Conservation (phyloP, 2,797 vertebrate species). For the Acanthis flammea region DNA sequence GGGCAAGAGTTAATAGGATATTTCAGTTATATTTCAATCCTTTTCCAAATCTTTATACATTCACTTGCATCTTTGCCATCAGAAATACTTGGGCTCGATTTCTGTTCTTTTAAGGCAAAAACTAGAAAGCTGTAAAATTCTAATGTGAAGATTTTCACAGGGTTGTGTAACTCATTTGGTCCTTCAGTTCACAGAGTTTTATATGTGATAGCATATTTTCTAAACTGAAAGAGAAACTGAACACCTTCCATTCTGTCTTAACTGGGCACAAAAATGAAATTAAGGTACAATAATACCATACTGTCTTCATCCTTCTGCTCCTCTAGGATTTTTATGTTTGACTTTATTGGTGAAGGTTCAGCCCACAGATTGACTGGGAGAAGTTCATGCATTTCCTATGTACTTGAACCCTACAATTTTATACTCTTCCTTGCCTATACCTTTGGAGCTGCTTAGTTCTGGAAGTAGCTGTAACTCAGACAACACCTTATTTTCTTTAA, state of each 20-base stretch:
- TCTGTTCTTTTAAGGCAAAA: constrained; percentile 20
- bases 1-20: constrained; percentile 75
- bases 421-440: neutral
- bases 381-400: neutral
- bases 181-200: neutral
- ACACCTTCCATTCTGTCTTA: neutral
- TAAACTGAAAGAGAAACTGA: neutral
- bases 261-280: neutral
- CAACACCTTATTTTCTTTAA: neutral
- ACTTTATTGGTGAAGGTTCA: neutral
- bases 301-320: neutral
- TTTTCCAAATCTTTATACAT: constrained; percentile 63
- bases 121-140: constrained; percentile 12
- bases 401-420: neutral
- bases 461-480: neutral
- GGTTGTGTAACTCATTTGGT: constrained; percentile 9
- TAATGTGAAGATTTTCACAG: constrained; percentile 16
- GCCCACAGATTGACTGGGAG: neutral
- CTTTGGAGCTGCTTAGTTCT: neutral
- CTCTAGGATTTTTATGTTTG: neutral
- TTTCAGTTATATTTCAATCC: constrained; percentile 72
- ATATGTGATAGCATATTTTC: neutral
- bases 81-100: constrained; percentile 46
- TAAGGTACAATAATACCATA: neutral
- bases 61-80: constrained; percentile 53